These are phyloP conservation scores for Hirtodrosophila trivittata DNA, from an alignment of 2,888 invertebrate species.

Conservation along the genomic window DNA sequence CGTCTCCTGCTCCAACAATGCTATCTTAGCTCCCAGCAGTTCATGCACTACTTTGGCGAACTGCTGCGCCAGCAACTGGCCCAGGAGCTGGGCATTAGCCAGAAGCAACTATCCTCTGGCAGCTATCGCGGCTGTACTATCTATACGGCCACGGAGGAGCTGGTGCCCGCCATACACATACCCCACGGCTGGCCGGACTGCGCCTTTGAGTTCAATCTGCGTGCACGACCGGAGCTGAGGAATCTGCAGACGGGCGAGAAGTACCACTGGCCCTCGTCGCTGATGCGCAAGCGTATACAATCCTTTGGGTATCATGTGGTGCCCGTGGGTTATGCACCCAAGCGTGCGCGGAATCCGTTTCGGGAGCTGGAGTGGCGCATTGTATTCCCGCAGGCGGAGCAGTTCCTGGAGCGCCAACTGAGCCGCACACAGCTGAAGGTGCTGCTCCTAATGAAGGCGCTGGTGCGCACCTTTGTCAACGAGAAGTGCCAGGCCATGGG, in stretches of 20 bases:
- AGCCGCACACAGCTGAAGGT: slow-evolving; percentile 89
- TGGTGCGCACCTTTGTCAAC: slow-evolving; percentile 90
- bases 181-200: slow-evolving; percentile 87
- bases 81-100: slow-evolving; percentile 85
- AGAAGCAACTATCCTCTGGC: slow-evolving; percentile 85
- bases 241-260: slow-evolving; percentile 86
- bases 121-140: slow-evolving; percentile 88
- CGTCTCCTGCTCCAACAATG: slow-evolving; percentile 67
- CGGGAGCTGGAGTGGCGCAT: slow-evolving; percentile 91
- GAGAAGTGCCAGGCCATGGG: slow-evolving; percentile 86
- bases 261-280: slow-evolving; percentile 88
- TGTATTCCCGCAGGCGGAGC: slow-evolving; percentile 90
- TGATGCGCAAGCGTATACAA: slow-evolving; percentile 88
- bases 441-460: slow-evolving; percentile 87
- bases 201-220: slow-evolving; percentile 88
- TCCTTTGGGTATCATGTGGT: slow-evolving; percentile 88
- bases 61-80: slow-evolving; percentile 87
- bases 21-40: slow-evolving; percentile 87
- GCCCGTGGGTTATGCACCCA: slow-evolving; percentile 88
- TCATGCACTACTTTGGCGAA: slow-evolving; percentile 88
- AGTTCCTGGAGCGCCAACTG: slow-evolving; percentile 89
- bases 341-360: slow-evolving; percentile 86
- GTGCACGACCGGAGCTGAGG: slow-evolving; percentile 86
- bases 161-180: slow-evolving; percentile 87
- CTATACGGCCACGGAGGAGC: slow-evolving; percentile 87